Evolutionary conservation across 2,888 invertebrate genomes (phyloP), one percentile per base, ranked within the genome.

Genomic region (Matsumyia berberina): DNA sequence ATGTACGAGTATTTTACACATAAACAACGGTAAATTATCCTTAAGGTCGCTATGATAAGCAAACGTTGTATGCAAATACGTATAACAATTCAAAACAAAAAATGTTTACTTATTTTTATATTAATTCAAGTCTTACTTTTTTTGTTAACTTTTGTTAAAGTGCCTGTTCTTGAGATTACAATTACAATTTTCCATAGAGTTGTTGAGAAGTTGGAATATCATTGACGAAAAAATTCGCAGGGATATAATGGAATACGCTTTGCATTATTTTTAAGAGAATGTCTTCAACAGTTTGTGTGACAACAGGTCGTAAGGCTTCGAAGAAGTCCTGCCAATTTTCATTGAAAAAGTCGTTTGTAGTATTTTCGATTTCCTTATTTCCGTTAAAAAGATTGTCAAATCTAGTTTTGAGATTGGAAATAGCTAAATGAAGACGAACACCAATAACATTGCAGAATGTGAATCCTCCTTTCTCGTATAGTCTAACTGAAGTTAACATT

Each of bases 331-430:
- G 92, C 95, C 95, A 95, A 88, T 95, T 95, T 35, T 94, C 94
- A 89, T 95, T 95, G 86, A 95, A 92, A 88, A 95, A 95, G n/a
- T 93, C 93, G 89, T 95, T 95, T 2, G 95, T 95, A 88, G 94
- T 94, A 49, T 94, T 91, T 93, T 95, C 95, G 77, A 95, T 91
- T 49, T 94, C 93, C 90, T 94, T 94, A 74, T 94, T 94, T 62
- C 95, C 95, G 89, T 95, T 95, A 88, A 95, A 95, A 35, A 95
- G 91, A 90, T 95, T 95, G 72, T 94, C 94, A 93, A 95, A 94
- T 78, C 94, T 92, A 57, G 95, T 91, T 89, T 93, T 93, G 17
- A 95, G 89, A n/a, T 94, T 94, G n/a, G 94, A 94, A 79, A 95
- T 94, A 12, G 92, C 91, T 88, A 95, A 94, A 89, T 94, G 94